A percentile compares a stretch with the other conserved stretches of the same genome.
These are phyloP conservation scores for Hypothenemus hampei DNA, from an alignment of 1,140 invertebrate genomes.

Conservation along the genomic window DNA sequence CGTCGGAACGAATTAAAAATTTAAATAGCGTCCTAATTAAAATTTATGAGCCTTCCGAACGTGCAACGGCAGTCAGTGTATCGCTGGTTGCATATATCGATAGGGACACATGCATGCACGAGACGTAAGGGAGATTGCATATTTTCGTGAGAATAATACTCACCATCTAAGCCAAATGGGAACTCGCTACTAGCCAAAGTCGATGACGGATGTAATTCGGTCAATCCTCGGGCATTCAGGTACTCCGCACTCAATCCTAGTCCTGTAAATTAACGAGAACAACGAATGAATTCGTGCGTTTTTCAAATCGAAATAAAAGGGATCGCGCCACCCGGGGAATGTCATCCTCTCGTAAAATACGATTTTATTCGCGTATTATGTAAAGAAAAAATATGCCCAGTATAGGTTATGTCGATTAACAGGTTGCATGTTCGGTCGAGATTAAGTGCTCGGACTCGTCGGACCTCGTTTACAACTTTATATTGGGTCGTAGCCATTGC, in stretches of 20 bases:
- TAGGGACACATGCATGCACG: no score
- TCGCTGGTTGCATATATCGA: no score
- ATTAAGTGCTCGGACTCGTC: neutral
- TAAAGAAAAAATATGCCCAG: neutral
- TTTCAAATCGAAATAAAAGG: neutral
- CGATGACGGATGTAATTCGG: conserved; percentile 65
- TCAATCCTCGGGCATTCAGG: conserved; percentile 60
- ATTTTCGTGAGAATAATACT: conserved; percentile 34
- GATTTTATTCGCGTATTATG: conserved; percentile 6
- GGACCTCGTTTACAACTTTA: no score
- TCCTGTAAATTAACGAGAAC: conserved; percentile 50
- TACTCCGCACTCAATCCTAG: conserved; percentile 68
- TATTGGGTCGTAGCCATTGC: no score
- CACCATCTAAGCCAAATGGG: conserved; percentile 75
- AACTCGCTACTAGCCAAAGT: conserved; percentile 71
- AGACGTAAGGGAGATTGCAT: no score
- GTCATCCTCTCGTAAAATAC: conserved; percentile 7
- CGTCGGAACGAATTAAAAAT: no score
- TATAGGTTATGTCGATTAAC: no score
- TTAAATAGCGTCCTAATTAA: neutral
- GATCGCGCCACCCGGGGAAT: neutral
- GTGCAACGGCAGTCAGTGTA: neutral
- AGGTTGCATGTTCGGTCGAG: neutral
- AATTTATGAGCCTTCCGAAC: no score
- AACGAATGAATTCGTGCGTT: neutral